phyloP scores from a whole-genome alignment of 2,113 vertebrate species.

The Ochotona curzoniae region DNA sequence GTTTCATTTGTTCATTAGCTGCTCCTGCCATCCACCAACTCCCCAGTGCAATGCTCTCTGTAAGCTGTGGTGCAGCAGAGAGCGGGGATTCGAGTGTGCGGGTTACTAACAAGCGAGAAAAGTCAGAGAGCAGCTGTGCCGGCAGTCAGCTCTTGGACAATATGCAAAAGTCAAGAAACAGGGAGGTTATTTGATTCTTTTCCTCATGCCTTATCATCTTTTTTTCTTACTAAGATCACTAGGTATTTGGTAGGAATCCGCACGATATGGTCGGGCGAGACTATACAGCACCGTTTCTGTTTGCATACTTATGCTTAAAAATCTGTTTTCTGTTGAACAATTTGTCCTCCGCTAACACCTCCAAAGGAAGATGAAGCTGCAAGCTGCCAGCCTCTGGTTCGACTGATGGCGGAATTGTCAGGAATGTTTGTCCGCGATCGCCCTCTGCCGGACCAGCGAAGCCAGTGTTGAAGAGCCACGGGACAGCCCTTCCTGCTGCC shows the following conservation, averaged over 20 bases:
- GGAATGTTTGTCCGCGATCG: constrained; percentile 38
- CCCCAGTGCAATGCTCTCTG: neutral
- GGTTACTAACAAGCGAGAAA: neutral
- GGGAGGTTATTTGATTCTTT: neutral
- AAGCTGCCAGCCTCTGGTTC: neutral
- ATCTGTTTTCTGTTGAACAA: neutral
- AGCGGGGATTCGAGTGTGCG: accelerated
- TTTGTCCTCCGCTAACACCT: neutral
- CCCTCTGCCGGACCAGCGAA: constrained; percentile 57
- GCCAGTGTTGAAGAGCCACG: neutral
- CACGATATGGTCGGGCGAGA: neutral
- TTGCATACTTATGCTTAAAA: neutral
- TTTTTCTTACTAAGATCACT: neutral
- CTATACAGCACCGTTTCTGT: neutral
- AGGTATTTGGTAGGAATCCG: neutral
- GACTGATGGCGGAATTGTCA: accelerated
- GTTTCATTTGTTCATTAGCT: neutral
- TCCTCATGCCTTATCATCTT: neutral
- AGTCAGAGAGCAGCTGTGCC: neutral
- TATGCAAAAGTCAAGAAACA: neutral
- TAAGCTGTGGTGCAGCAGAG: neutral
- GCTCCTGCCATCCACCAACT: no score
- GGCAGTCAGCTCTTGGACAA: neutral
- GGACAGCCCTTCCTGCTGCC: accelerated
- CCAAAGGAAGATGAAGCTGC: neutral